These are phyloP conservation scores for Lacerta viridis DNA, from an alignment of 2,797 vertebrate species.

Conservation along the genomic window DNA sequence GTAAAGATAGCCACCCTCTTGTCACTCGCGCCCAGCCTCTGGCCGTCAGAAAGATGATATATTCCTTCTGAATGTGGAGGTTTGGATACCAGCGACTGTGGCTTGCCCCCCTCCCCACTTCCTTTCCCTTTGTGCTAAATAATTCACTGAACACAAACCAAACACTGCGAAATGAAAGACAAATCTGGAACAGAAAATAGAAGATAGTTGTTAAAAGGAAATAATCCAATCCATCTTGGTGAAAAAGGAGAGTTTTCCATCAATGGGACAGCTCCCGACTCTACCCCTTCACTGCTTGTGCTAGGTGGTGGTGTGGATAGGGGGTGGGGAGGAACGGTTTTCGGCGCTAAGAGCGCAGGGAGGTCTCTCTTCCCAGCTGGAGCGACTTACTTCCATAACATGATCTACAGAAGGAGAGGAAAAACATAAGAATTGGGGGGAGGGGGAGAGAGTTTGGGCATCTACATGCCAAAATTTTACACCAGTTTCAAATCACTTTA, in stretches of 20 bases:
- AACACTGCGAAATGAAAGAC: slow-evolving; percentile 26
- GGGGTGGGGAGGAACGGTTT: slow-evolving; percentile 65
- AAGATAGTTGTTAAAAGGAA: slow-evolving; percentile 43
- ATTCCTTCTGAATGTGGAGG: not conserved
- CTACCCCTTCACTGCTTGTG: slow-evolving; percentile 13
- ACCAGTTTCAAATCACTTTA: not conserved
- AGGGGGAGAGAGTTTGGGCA: too few species aligned
- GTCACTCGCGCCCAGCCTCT: not conserved
- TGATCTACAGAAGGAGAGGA: slow-evolving; percentile 24
- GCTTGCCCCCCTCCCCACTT: not conserved
- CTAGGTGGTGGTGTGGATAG: slow-evolving; percentile 69
- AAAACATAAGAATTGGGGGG: not conserved
- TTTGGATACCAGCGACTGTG: not conserved
- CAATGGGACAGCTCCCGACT: not conserved
- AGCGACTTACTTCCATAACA: slow-evolving; percentile 57
- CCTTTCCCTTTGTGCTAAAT: slow-evolving; percentile 16
- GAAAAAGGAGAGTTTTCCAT: slow-evolving; percentile 32
- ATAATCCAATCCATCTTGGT: slow-evolving; percentile 13
- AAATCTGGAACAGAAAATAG: slow-evolving; percentile 16
- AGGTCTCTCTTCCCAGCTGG: slow-evolving; percentile 59
- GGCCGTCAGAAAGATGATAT: not conserved
- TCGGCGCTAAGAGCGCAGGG: slow-evolving; percentile 55
- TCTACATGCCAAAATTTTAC: too few species aligned
- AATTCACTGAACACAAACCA: slow-evolving; percentile 48
- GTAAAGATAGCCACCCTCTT: not conserved